Base-by-base conservation (phyloP, 2,797 vertebrate genomes). In the Novumbra hubbsi region DNA sequence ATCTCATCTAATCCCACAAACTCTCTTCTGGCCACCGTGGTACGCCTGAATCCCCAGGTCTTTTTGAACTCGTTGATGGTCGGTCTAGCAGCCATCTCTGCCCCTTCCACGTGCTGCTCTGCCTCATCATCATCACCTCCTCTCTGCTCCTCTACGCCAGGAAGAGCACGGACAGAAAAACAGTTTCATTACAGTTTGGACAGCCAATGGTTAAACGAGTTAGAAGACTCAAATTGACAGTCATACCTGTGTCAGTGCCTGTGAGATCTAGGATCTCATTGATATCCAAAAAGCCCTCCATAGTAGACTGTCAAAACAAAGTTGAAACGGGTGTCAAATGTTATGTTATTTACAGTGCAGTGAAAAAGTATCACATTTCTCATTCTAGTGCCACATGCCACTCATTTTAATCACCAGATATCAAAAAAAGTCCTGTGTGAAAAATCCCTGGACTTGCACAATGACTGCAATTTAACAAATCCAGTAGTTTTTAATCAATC, bases 11-110 rank as follows among this genome's bases (percentile, higher is more conserved):
- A 60, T 24, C 55, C 55, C 76, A 93, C 72, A 75, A 93, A 94
- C 77, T 98, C 96, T 19, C 98, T 92, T 76, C 91, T 95, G 3
- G 97, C 98, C 45, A 99, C 95, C 0, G 98, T 99, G 45, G 97
- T 95, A 72, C 95, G 94, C 5, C 98, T 94, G 84, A 99, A 99
- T 0, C 96, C 96, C 98, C 98, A 99, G 0, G 95, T 96, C 85
- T 97, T 99, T 87, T 87, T 94, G 81, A 97, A 94, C 80, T 96
- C 93, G 38, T 95, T 96, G 72, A 96, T 92, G 21, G 93, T 94
- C 0, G 95, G 96, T 62, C 94, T 95, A 71, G 68, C 32, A 48
- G 12, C 78, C 11, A 21, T 79, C 5, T 86, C 88, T 1, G 49
- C 52, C 24, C 34, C 83, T 8, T 85, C 85, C 68, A 83, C 30